A percentile compares a stretch with the other conserved stretches of the same genome.
phyloP scores from a whole-genome alignment of 2,888 invertebrate genomes.

The Glyphotaelius pellucidus region DNA sequence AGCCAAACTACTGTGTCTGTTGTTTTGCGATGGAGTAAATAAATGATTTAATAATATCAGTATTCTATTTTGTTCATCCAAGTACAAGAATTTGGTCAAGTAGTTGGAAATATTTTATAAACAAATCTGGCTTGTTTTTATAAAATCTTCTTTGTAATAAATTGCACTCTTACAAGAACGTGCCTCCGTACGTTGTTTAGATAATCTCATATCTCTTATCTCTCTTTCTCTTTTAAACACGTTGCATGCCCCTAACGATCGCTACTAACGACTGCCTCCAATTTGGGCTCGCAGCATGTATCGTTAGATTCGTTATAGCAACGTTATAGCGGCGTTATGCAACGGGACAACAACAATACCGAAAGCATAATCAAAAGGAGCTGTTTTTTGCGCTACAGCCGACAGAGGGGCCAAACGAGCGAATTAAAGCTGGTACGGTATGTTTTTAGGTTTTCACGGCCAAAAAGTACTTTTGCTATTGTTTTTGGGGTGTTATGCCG shows the following conservation, averaged over 20 bases:
- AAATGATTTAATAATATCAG: no score
- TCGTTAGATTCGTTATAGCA: conserved; percentile 11
- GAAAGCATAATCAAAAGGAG: background rate
- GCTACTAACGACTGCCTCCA: conserved; percentile 7
- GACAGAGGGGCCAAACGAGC: background rate
- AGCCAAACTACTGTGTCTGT: no score
- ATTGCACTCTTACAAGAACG: background rate
- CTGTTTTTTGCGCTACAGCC: background rate
- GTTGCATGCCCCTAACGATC: conserved; percentile 7
- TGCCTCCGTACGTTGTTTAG: background rate
- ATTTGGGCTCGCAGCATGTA: background rate
- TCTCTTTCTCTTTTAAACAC: background rate
- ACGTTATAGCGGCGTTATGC: background rate
- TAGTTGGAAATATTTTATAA: background rate
- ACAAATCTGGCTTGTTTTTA: background rate
- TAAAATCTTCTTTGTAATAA: background rate
- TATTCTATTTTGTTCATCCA: no score
- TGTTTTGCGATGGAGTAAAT: no score
- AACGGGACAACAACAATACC: conserved; percentile 4
- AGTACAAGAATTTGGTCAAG: background rate
- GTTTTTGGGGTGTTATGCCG: no score
- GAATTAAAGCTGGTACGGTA: background rate
- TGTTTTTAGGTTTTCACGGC: no score
- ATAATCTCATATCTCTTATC: background rate
- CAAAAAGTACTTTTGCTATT: no score